Evolutionary conservation across 2,113 vertebrate genomes (phyloP).

Genomic region (Rhynchopsitta pachyrhyncha): DNA sequence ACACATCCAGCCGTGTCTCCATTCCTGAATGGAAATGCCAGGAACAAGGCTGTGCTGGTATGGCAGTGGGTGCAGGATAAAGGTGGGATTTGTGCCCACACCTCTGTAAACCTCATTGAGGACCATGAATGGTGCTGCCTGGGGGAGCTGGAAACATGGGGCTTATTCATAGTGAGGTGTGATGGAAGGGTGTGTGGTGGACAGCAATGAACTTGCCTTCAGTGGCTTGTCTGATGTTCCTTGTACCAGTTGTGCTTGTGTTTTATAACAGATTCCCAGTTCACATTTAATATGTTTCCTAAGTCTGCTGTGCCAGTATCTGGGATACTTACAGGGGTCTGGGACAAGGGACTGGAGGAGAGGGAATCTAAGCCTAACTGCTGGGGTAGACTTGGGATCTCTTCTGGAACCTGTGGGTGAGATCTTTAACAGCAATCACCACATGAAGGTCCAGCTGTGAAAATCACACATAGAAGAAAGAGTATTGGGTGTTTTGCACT

Average conservation of each 20-base stretch:
- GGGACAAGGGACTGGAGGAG: not conserved
- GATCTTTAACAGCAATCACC: not conserved
- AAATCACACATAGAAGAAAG: rapidly evolving
- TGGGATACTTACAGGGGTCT: not conserved
- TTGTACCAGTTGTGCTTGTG: not conserved
- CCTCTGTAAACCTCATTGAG: not conserved
- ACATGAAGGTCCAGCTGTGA: not conserved
- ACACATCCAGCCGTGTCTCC: not conserved
- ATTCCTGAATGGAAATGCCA: not conserved
- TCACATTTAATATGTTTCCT: not conserved
- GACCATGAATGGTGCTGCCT: not conserved
- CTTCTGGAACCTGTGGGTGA: not conserved
- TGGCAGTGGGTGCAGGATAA: not conserved
- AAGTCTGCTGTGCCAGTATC: not conserved
- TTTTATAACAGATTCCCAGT: not conserved
- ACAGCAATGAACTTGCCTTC: not conserved
- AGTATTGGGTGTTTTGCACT: not conserved
- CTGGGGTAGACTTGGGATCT: not conserved
- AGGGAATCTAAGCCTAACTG: not conserved
- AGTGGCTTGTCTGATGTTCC: not conserved
- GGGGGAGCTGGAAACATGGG: not conserved
- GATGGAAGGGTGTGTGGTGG: not conserved
- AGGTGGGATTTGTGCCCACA: rapidly evolving
- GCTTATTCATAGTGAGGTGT: rapidly evolving
- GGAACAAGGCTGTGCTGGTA: not conserved